Base-by-base conservation (phyloP, 2,888 invertebrate species). In the Pegoplata infirma region DNA sequence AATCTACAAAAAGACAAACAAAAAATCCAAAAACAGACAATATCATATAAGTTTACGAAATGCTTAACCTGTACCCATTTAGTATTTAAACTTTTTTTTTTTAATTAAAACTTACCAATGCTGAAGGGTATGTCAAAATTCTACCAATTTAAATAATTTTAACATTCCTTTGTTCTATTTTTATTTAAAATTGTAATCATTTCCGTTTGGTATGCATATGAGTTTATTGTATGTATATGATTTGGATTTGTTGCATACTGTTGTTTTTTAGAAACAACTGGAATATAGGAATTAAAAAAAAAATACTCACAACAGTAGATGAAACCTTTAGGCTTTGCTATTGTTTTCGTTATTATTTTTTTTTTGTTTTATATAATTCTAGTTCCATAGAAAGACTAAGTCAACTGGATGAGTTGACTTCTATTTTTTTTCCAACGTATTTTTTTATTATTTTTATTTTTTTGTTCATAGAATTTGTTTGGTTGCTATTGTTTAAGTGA, bases 371-470 rank as follows among this genome's bases (percentile, higher is more conserved):
- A n/a, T 53, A 69, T 16, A 32, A 1, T 55, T 59, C 21, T 21
- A 40, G 21, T 61, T 58, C 66, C 46, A 61, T 55, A 49, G 47
- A 67, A 75, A 71, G 51, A 71, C 56, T 23, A 44, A 79, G 79
- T 75, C 79, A 79, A 79, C 55, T 75, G 75, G 6, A 75, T 75
- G 66, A 79, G 69, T 79, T 79, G 79, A 79, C 79, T 79, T 61
- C 21, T 67, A n/a, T n/a, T n/a, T 46, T 47, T 55, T 69, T 32
- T 36, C 21, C 40, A 14, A 21, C 28, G 14, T n/a, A 32, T 36
- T 23, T 53, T n/a, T n/a, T n/a, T n/a, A n/a, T n/a, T n/a, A n/a
- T n/a, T n/a, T n/a, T n/a, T n/a, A n/a, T n/a, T 21, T 19, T 21
- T 19, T 21, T 36, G 36, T 46, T 25, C 19, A 10, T 46, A 46